These are phyloP conservation scores for Drosophila hydei DNA, from an alignment of 1,140 invertebrate genomes.

Conservation along the genomic window DNA sequence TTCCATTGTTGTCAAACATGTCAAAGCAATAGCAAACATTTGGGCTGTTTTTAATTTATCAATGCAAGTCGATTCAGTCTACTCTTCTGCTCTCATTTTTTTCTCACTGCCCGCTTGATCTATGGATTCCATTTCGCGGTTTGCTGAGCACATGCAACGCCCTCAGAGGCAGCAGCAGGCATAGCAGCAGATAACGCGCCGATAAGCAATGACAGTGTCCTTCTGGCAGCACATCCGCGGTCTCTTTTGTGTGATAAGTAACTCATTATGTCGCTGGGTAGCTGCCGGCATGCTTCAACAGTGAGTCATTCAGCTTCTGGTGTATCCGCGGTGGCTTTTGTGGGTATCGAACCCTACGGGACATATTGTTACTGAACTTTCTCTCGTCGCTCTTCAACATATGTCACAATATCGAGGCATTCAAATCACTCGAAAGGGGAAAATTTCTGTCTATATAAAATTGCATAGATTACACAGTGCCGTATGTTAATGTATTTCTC, in stretches of 20 bases:
- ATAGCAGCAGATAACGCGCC: constrained; percentile 59
- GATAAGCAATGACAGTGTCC: constrained; percentile 57
- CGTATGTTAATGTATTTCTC: neutral
- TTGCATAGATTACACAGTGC: neutral
- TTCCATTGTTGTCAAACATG: constrained; percentile 80
- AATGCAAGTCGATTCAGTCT: constrained; percentile 64
- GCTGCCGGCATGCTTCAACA: constrained; percentile 18
- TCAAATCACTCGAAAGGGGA: constrained; percentile 10
- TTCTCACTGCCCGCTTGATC: constrained; percentile 53
- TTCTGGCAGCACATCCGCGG: constrained; percentile 39
- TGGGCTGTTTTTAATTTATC: constrained; percentile 80
- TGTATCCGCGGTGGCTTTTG: constrained; percentile 41
- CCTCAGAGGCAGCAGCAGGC: neutral
- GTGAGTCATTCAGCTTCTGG: constrained; percentile 39
- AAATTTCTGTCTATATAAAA: neutral
- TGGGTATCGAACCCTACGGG: constrained; percentile 34
- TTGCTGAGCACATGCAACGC: constrained; percentile 64
- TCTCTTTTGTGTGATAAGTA: constrained; percentile 57
- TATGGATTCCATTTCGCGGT: constrained; percentile 80
- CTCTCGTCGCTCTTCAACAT: constrained; percentile 50
- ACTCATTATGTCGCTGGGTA: constrained; percentile 49
- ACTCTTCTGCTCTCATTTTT: constrained; percentile 21
- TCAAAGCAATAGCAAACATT: constrained; percentile 82
- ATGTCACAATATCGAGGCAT: constrained; percentile 40
- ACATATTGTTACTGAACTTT: constrained; percentile 24